These are phyloP conservation scores for Crypturellus tataupa DNA, from an alignment of 2,797 vertebrate species.

Conservation along the genomic window DNA sequence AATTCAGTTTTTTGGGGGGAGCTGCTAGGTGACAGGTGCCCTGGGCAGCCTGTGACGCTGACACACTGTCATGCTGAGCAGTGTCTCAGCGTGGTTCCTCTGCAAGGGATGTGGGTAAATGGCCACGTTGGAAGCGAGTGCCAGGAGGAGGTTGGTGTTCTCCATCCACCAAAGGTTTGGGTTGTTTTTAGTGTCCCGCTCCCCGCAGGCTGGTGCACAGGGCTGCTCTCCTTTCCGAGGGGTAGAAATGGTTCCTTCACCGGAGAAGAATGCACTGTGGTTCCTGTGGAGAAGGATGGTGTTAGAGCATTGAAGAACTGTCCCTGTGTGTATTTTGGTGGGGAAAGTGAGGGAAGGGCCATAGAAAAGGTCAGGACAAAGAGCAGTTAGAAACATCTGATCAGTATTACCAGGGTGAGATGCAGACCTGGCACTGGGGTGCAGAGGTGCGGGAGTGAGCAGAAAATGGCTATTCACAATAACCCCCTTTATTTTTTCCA, in stretches of 20 bases:
- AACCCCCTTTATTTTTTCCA: not conserved
- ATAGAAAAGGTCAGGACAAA: not conserved
- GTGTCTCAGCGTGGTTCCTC: not conserved
- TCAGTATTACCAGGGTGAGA: not conserved
- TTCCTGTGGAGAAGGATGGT: not conserved
- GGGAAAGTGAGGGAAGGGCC: not conserved
- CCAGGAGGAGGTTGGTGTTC: not conserved
- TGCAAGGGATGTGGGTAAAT: not conserved
- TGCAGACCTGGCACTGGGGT: not conserved
- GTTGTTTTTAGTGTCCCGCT: not conserved
- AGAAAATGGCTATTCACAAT: not conserved
- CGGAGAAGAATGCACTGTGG: slow-evolving; percentile 29
- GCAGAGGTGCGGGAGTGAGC: not conserved
- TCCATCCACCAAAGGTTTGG: not conserved
- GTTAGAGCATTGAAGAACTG: not conserved
- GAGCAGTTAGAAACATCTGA: not conserved
- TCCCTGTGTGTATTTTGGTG: not conserved
- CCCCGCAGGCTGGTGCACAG: not conserved
- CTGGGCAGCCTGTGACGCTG: not conserved
- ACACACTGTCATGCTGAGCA: too few species aligned
- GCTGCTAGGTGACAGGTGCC: not conserved
- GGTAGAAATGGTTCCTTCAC: slow-evolving; percentile 46
- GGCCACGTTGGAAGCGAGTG: not conserved
- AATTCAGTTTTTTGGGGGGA: not conserved
- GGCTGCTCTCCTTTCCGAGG: not conserved